phyloP scores from a whole-genome alignment of 2,113 vertebrate genomes.

The Chaetodon trifascialis region DNA sequence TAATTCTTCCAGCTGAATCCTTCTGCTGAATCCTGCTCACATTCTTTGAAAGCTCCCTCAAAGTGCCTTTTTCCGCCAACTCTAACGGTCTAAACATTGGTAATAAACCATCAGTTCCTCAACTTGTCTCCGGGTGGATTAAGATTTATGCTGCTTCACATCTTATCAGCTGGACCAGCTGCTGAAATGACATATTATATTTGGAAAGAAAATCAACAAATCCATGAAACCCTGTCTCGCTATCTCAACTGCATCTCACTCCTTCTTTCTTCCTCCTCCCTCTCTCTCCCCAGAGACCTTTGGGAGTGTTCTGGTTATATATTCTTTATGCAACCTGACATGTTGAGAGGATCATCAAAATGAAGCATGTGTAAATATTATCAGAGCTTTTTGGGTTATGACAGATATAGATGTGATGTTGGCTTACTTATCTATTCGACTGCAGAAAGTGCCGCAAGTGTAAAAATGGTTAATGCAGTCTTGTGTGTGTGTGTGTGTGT shows the following conservation, averaged over 20 bases:
- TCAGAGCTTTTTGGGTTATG: conserved; percentile 43
- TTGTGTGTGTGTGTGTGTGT: conserved; percentile 7
- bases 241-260: conserved; percentile 9
- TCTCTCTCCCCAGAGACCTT: conserved; percentile 10
- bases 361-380: conserved; percentile 61
- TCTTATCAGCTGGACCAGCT: conserved; percentile 64
- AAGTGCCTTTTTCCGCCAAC: conserved; percentile 20
- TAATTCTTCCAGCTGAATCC: conserved; percentile 1
- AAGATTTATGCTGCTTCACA: conserved; percentile 51
- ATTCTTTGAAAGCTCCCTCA: conserved; percentile 14
- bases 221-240: conserved; percentile 31
- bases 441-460: conserved; percentile 44
- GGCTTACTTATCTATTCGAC: conserved; percentile 48
- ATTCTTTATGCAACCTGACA: conserved; percentile 53
- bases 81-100: conserved; percentile 27
- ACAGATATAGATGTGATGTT: conserved; percentile 38
- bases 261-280: background rate
- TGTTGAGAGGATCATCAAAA: conserved; percentile 48
- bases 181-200: conserved; percentile 54
- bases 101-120: conserved; percentile 12
- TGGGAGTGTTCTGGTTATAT: conserved; percentile 35
- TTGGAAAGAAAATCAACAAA: conserved; percentile 56
- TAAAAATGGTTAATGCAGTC: conserved; percentile 17
- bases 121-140: conserved; percentile 19
- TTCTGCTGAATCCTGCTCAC: background rate